phyloP scores from a whole-genome alignment of 2,797 vertebrate genomes.

The Anguilla pacifica region DNA sequence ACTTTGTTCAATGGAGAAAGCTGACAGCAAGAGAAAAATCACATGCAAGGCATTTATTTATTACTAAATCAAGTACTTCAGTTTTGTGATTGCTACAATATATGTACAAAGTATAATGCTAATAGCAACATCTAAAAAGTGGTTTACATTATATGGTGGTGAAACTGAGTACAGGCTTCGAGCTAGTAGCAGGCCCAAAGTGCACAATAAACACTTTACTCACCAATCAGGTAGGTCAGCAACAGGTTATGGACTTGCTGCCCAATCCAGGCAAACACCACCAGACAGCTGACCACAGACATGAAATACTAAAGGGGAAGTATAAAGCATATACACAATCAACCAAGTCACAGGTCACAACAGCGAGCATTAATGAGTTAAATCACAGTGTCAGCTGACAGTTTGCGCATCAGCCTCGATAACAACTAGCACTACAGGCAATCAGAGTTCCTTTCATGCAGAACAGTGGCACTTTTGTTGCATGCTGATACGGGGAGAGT shows the following conservation, averaged over 20 bases:
- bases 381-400: conserved; percentile 14
- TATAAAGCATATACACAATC: not conserved
- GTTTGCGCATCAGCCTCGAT: not conserved
- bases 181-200: not conserved
- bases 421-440: not conserved
- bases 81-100: not conserved
- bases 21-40: too few relatives aligned
- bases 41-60: too few relatives aligned
- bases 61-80: not conserved
- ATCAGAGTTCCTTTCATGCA: conserved; percentile 12
- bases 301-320: conserved; percentile 73
- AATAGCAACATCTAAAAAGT: too few relatives aligned
- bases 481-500: not conserved
- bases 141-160: not conserved
- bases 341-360: not conserved
- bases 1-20: too few relatives aligned
- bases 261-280: conserved; percentile 78
- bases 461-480: conserved; percentile 2
- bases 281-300: conserved; percentile 73
- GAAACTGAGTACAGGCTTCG: not conserved
- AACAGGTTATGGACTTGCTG: conserved; percentile 83
- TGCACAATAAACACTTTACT: conserved; percentile 49
- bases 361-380: not conserved
- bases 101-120: not conserved
- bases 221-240: conserved; percentile 81